Evolutionary conservation across 2,888 invertebrate genomes (phyloP).

Genomic region (Drosophila atripex): DNA sequence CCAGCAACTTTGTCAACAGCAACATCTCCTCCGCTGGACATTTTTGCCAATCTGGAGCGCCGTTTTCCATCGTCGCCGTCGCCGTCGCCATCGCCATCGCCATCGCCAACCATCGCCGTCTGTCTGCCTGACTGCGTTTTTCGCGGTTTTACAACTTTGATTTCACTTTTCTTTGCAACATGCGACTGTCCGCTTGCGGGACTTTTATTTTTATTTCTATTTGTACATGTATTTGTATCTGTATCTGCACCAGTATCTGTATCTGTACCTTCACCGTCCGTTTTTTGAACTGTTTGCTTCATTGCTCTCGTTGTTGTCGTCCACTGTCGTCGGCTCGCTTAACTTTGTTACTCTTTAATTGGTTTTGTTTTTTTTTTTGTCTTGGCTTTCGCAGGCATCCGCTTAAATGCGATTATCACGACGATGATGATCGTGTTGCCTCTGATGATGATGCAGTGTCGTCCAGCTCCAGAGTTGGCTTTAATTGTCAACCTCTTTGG

Average conservation of each 20-base stretch:
- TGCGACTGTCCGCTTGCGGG: conserved; percentile 54
- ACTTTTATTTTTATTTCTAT: conserved; percentile 24
- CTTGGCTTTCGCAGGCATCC: conserved; percentile 72
- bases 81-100: conserved; percentile 32
- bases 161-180: conserved; percentile 80
- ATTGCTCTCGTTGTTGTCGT: conserved; percentile 51
- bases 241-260: conserved; percentile 47
- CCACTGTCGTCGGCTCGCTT: conserved; percentile 66
- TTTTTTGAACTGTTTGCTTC: conserved; percentile 68
- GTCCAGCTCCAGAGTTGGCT: conserved; percentile 53
- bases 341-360: conserved; percentile 79
- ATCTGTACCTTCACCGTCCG: conserved; percentile 75
- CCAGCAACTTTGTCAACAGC: conserved; percentile 46
- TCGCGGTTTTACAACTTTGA: conserved; percentile 80
- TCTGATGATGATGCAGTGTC: conserved; percentile 64
- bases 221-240: conserved; percentile 37
- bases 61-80: conserved; percentile 49
- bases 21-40: conserved; percentile 43
- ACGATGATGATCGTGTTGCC: conserved; percentile 12
- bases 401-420: conserved; percentile 39
- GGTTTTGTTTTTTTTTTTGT: conserved; percentile 77
- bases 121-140: conserved; percentile 74
- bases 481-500: conserved; percentile 75
- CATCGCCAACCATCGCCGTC: conserved; percentile 51
- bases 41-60: conserved; percentile 52